These are phyloP conservation scores for Holacanthella duospinosa DNA, from an alignment of 2,888 invertebrate genomes.

Conservation along the genomic window DNA sequence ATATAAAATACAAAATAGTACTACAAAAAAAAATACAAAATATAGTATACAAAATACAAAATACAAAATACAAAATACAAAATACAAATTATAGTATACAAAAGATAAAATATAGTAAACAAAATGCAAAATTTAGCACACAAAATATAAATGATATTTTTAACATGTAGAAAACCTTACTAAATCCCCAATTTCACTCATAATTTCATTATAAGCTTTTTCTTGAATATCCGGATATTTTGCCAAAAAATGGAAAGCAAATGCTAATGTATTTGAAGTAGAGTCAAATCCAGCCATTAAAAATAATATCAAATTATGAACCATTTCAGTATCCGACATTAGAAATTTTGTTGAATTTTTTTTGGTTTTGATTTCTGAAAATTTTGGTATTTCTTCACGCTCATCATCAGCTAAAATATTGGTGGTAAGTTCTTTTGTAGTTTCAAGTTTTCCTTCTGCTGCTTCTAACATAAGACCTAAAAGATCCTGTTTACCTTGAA, in stretches of 20 bases:
- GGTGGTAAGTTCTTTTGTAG: constrained; percentile 24
- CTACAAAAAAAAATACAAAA: too few species aligned
- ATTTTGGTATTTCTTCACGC: constrained; percentile 2
- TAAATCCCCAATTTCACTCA: constrained; percentile 32
- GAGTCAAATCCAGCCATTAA: constrained; percentile 36
- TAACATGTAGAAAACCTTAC: background rate
- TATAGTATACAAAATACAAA: too few species aligned
- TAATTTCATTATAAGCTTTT: constrained; percentile 31
- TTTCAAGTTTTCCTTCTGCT: constrained; percentile 27
- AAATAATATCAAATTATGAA: constrained; percentile 35
- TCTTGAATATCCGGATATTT: constrained; percentile 35
- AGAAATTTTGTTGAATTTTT: constrained; percentile 20
- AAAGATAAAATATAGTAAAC: background rate
- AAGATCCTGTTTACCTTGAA: constrained; percentile 27
- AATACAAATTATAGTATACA: too few species aligned
- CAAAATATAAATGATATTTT: too few species aligned
- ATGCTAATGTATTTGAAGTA: constrained; percentile 35
- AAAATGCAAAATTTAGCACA: too few species aligned
- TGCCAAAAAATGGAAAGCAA: constrained; percentile 34
- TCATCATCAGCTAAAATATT: constrained; percentile 33
- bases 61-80: background rate
- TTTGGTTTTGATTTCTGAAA: background rate
- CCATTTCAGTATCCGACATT: constrained; percentile 32
- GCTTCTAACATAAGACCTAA: constrained; percentile 36
- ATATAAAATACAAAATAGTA: background rate